Evolutionary conservation across 2,113 vertebrate genomes (phyloP).

Genomic region (Noctilio leporinus): DNA sequence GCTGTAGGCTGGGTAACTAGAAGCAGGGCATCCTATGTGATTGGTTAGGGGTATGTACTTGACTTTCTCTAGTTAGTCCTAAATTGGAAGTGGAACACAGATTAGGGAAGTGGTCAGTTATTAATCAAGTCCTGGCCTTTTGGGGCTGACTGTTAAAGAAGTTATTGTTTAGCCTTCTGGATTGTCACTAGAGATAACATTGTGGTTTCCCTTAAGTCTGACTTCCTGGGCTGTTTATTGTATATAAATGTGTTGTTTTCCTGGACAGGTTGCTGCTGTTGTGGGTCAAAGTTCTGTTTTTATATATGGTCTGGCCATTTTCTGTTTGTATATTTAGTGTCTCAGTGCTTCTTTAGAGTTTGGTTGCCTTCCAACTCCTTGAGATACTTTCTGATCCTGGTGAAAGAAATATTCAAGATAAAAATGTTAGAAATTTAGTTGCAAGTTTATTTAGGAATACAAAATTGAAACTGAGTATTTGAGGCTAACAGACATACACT

Average conservation of each 20-base stretch:
- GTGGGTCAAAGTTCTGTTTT: neutral
- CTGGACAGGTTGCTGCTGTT: neutral
- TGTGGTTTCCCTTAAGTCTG: neutral
- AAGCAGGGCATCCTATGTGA: neutral
- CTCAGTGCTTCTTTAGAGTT: neutral
- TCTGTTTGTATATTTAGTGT: neutral
- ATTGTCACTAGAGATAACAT: neutral
- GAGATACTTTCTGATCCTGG: neutral
- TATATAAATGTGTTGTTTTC: neutral
- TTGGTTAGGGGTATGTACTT: neutral
- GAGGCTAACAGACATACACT: neutral
- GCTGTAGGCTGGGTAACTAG: neutral
- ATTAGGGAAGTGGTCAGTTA: neutral
- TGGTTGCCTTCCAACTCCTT: neutral
- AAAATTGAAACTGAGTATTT: neutral
- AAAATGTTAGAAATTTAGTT: neutral
- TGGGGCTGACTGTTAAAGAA: neutral
- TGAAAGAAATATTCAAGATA: neutral
- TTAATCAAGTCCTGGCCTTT: neutral
- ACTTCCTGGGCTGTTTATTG: neutral
- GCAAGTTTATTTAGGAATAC: neutral
- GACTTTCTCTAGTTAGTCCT: neutral
- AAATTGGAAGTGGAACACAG: neutral
- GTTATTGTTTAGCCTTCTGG: neutral
- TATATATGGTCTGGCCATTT: neutral